Evolutionary conservation across 2,888 invertebrate species (phyloP), one percentile per base, ranked within the genome.

Genomic region (Hemaris fuciformis): DNA sequence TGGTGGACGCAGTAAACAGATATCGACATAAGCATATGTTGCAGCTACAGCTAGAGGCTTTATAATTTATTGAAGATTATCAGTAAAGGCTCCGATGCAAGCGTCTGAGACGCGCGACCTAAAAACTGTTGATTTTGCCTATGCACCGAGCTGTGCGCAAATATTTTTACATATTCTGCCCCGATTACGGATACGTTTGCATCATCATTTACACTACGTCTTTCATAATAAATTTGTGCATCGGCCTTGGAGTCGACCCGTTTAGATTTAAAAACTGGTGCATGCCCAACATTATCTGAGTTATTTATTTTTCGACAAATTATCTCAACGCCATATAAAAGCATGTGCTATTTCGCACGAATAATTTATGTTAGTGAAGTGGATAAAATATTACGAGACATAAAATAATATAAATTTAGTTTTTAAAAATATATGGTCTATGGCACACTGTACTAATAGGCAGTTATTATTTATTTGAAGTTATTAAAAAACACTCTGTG

Each of bases 151-250:
- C 60, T 41, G 46, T 13, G 23, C 46, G 61, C 64, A 64, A 70
- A 70, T 68, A 66, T 70, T 70, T 65, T 64, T 65, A 64, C 63
- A 63, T 61, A 48, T 66, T 66, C 64, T 31, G 69, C 57, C 63
- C 64, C 57, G 66, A 57, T 63, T 66, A 60, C 8, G 8, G 15
- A 45, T 45, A 6, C 31, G 53, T 53, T 53, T 53, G 53, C 53
- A 31, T 31, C 53, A 46, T 25, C 23, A 46, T 46, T 46, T 46
- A 46, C 46, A 18, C 18, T 31, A 10, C 18, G 23, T 53, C 10
- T 53, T 53, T 53, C 31, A 53, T 31, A 53, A 53, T 53, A 38
- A 38, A n/a, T 38, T 38, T 38, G 53, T 53, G 53, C 53, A 53
- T 8, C 53, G 53, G 27, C 53, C 53, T 31, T 53, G 53, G 27